phyloP scores from a whole-genome alignment of 2,113 vertebrate species.

The Dunckerocampus dactyliophorus region DNA sequence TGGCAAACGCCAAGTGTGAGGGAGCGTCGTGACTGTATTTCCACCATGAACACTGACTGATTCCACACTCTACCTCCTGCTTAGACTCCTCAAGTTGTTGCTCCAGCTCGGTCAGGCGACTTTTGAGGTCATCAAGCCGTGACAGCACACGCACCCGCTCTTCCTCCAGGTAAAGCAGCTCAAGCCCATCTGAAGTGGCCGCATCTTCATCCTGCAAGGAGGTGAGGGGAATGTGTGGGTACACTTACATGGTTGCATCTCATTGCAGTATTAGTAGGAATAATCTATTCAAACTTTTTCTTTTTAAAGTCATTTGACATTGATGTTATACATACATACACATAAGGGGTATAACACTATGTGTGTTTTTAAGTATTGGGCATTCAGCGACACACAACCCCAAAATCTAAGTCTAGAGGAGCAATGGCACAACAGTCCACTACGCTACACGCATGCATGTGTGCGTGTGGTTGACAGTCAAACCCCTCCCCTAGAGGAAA shows the following conservation, averaged over 20 bases:
- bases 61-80: conserved; percentile 76
- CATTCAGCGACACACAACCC: too few relatives aligned
- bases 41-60: too few relatives aligned
- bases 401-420: background rate
- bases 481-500: too few relatives aligned
- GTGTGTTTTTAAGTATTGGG: too few relatives aligned
- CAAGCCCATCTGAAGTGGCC: conserved; percentile 56
- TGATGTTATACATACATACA: background rate
- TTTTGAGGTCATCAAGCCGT: conserved; percentile 83
- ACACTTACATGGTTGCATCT: background rate
- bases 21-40: too few relatives aligned
- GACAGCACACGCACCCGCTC: conserved; percentile 77
- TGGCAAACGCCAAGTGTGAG: too few relatives aligned
- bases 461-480: too few relatives aligned
- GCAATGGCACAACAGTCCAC: background rate
- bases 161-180: conserved; percentile 81
- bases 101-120: conserved; percentile 84
- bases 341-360: background rate
- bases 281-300: too few relatives aligned
- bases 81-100: conserved; percentile 90
- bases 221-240: background rate
- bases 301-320: too few relatives aligned
- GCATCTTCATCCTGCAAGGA: conserved; percentile 80
- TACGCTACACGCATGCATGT: too few relatives aligned
- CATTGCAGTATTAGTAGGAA: too few relatives aligned